Evolutionary conservation across 2,888 invertebrate genomes (phyloP), one percentile per base, ranked within the genome.

Genomic region (Eupithecia exiguata): DNA sequence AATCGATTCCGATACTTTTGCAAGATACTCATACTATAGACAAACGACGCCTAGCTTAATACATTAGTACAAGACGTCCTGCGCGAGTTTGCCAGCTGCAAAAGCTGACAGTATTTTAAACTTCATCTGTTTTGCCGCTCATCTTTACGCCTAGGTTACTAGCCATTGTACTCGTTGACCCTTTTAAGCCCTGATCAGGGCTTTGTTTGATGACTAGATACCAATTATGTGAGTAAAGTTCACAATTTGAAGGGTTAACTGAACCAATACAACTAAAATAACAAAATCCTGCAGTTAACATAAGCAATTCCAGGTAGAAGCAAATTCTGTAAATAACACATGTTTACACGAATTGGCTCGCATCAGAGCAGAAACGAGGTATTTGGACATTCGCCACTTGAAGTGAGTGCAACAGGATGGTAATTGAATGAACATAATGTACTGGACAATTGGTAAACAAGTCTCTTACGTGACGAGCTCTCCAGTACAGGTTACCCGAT

Each of bases 321-420:
- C 6, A 16, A 30, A 25, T 25, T 61, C 14, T 61, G 14, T 25
- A 61, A 14, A 53, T 18, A 18, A 12, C 5, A 43, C 65, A 43
- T 58, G 62, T 72, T 71, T 68, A 49, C 72, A 66, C 58, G 46
- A 65, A 63, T 69, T 21, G 69, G 69, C 69, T 72, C 53, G n/a
- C 69, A 72, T 40, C 65, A 62, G 62, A 49, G 49, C 49, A 49
- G 68, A 36, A 63, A 30, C 30, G 1, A 61, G 65, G 67, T 46
- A 46, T 46, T 46, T 46, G 18, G 62, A 70, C 72, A 36, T 46
- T 49, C 12, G 36, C 73, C 70, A 74, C 74, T 74, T 74, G 62
- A 74, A 49, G 62, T 74, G 30, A 73, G 67, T 70, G 70, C 72
- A 63, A n/a, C 40, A 30, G 63, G 36, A 63, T 38, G 30, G 35